phyloP scores from a whole-genome alignment of 2,888 invertebrate species.

The Empis livida region DNA sequence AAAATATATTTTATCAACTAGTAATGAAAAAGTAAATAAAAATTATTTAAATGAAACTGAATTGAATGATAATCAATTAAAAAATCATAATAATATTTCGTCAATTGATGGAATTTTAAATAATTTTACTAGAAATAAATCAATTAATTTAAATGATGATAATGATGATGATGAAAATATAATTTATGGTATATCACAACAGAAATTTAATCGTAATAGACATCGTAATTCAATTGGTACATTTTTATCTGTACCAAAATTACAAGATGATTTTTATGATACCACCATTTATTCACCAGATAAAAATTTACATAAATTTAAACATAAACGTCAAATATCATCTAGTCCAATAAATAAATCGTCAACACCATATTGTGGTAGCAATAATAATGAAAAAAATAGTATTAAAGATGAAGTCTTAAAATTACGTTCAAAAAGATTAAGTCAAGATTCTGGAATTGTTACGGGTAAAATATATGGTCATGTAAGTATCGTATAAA shows the following conservation, averaged over 20 bases:
- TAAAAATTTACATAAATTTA: constrained; percentile 5
- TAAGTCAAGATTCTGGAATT: constrained; percentile 34
- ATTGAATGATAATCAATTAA: neutral
- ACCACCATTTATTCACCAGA: neutral
- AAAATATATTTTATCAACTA: neutral
- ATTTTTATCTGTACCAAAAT: constrained; percentile 6
- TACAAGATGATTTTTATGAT: neutral
- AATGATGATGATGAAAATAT: no score
- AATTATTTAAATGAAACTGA: constrained; percentile 10
- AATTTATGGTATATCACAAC: no score
- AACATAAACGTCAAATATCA: constrained; percentile 15
- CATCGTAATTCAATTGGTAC: constrained; percentile 11
- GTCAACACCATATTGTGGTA: constrained; percentile 19
- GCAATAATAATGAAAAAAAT: constrained; percentile 9
- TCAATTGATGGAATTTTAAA: no score
- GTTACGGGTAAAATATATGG: constrained; percentile 25
- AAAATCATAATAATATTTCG: no score
- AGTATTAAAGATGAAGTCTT: neutral
- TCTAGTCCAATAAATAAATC: constrained; percentile 33
- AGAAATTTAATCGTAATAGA: no score
- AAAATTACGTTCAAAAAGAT: constrained; percentile 19
- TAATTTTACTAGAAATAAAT: no score
- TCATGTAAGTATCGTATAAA: constrained; percentile 15
- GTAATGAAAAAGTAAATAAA: neutral
- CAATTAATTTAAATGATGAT: no score